Conservation (phyloP, 2,888 invertebrate species). For the Aspidiotus destructor region DNA sequence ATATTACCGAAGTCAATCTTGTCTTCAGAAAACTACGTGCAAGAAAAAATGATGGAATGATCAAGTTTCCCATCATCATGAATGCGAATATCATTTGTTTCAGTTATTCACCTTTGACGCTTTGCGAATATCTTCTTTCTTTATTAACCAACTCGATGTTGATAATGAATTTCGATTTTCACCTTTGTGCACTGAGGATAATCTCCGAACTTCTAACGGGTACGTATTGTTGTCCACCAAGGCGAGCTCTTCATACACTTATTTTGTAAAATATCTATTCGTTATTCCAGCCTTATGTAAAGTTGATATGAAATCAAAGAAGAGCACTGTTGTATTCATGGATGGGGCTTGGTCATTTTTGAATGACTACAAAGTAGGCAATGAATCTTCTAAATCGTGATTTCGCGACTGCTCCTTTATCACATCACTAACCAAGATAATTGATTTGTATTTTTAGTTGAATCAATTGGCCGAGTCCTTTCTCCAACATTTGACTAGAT, state of each 20-base stretch:
- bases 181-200: conserved; percentile 11
- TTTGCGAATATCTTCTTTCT: conserved; percentile 9
- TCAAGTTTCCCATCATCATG: too few relatives aligned
- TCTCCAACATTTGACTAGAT: conserved; percentile 36
- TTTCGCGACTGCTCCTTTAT: not conserved
- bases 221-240: conserved; percentile 2
- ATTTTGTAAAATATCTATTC: not conserved
- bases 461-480: conserved; percentile 29
- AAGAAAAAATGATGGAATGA: too few relatives aligned
- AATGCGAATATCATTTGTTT: not conserved
- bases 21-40: too few relatives aligned
- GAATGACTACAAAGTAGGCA: not conserved
- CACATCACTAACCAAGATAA: not conserved
- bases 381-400: not conserved
- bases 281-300: conserved; percentile 1
- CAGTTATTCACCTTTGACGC: conserved; percentile 1
- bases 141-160: conserved; percentile 16
- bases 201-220: conserved; percentile 12
- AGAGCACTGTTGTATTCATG: not conserved
- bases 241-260: not conserved
- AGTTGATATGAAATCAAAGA: not conserved
- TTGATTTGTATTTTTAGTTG: conserved; percentile 9
- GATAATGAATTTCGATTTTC: conserved; percentile 26
- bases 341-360: not conserved
- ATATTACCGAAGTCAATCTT: too few relatives aligned